Evolutionary conservation across 2,797 vertebrate genomes (phyloP).

Genomic region (Sebastes jordani): DNA sequence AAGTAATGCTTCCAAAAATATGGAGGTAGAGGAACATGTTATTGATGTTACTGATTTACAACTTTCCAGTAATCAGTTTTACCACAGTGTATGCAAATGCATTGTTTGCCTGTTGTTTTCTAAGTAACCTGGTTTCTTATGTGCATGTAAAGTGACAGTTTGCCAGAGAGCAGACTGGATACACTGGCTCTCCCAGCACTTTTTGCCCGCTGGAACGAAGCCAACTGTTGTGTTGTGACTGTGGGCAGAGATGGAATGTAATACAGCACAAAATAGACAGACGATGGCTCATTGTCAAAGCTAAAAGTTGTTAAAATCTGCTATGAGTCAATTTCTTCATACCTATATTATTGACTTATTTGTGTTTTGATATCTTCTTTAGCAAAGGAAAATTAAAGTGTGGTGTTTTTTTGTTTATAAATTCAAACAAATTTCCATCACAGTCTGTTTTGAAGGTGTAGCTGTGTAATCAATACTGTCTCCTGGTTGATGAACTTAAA

Average conservation of each 20-base stretch:
- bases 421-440: background rate
- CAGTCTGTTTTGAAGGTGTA: background rate
- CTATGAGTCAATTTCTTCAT: background rate
- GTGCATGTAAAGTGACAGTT: background rate
- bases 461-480: background rate
- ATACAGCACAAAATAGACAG: slow-evolving; percentile 24
- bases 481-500: background rate
- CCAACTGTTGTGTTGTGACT: slow-evolving; percentile 32
- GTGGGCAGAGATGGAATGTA: slow-evolving; percentile 65
- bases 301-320: background rate
- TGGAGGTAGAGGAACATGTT: too few species aligned
- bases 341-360: background rate
- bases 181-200: background rate
- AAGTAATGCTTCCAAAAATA: background rate
- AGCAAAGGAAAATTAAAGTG: background rate
- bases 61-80: background rate
- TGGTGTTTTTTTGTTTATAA: too few species aligned
- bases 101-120: background rate
- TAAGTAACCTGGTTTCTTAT: background rate
- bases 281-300: slow-evolving; percentile 36
- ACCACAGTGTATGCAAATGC: background rate
- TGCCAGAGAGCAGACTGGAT: slow-evolving; percentile 8
- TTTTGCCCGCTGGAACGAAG: slow-evolving; percentile 14
- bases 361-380: background rate
- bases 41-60: background rate